Conservation (phyloP, 2,888 invertebrate genomes). For the Tigriopus californicus region DNA sequence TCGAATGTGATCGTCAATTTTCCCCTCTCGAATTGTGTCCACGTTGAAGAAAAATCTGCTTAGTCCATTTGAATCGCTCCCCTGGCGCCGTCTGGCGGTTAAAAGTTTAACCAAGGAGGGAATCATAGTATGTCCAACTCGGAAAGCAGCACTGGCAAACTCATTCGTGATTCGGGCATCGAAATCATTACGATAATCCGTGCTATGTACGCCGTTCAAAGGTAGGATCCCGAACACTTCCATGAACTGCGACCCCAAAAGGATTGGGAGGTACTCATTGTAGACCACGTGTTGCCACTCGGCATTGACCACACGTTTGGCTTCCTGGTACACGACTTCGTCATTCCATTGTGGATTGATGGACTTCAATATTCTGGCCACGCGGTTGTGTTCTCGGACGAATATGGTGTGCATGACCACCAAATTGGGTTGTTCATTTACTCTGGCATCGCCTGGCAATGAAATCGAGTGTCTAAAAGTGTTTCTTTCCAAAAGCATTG, state of each 20-base stretch:
- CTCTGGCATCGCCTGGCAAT: slow-evolving; percentile 13
- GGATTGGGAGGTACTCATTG: slow-evolving; percentile 56
- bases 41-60: not conserved
- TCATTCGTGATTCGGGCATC: slow-evolving; percentile 23
- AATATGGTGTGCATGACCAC: slow-evolving; percentile 40
- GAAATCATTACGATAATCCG: slow-evolving; percentile 20
- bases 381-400: slow-evolving; percentile 57
- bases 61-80: not conserved
- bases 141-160: slow-evolving; percentile 25
- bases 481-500: no score
- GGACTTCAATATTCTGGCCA: slow-evolving; percentile 39
- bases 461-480: no score
- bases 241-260: slow-evolving; percentile 31
- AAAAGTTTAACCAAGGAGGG: not conserved
- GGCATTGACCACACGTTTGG: slow-evolving; percentile 50
- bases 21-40: not conserved
- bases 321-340: slow-evolving; percentile 49
- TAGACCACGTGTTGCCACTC: slow-evolving; percentile 59
- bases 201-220: slow-evolving; percentile 21
- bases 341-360: slow-evolving; percentile 56
- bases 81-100: not conserved
- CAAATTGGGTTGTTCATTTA: slow-evolving; percentile 15
- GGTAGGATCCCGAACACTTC: slow-evolving; percentile 23
- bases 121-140: slow-evolving; percentile 24
- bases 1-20: slow-evolving; percentile 3